Evolutionary conservation across 2,113 vertebrate genomes (phyloP).

Genomic region (Megaptera novaeangliae): DNA sequence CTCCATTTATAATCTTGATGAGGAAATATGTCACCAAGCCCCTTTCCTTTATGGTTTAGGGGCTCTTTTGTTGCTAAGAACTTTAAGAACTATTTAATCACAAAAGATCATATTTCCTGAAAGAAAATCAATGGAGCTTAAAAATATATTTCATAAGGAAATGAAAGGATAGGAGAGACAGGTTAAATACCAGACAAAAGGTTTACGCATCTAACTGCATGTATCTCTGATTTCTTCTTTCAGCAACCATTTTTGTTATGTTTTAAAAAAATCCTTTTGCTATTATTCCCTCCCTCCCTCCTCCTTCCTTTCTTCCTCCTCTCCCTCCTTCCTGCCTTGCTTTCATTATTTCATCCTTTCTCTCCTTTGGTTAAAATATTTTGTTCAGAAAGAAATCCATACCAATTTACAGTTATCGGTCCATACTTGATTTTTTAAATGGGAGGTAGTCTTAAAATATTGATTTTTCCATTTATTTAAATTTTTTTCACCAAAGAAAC

Average conservation of each 20-base stretch:
- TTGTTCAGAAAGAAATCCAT: not conserved
- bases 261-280: not conserved
- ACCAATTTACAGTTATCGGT: not conserved
- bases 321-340: not conserved
- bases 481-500: not conserved
- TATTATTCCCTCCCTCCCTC: not conserved
- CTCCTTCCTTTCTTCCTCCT: not conserved
- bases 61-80: not conserved
- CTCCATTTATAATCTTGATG: not conserved
- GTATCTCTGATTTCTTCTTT: not conserved
- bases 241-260: not conserved
- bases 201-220: not conserved
- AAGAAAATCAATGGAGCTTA: not conserved
- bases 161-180: not conserved
- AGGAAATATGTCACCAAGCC: not conserved
- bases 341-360: not conserved
- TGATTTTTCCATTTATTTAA: not conserved
- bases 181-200: not conserved
- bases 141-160: not conserved
- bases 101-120: slow-evolving; percentile 4
- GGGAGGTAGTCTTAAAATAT: not conserved
- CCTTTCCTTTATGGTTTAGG: not conserved
- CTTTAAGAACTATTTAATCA: slow-evolving; percentile 4
- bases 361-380: not conserved
- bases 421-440: slow-evolving; percentile 14